Percentiles rank a stretch among this genome's conserved stretches.
Conservation (phyloP, 2,113 vertebrate genomes). For the Psittacus erithacus region DNA sequence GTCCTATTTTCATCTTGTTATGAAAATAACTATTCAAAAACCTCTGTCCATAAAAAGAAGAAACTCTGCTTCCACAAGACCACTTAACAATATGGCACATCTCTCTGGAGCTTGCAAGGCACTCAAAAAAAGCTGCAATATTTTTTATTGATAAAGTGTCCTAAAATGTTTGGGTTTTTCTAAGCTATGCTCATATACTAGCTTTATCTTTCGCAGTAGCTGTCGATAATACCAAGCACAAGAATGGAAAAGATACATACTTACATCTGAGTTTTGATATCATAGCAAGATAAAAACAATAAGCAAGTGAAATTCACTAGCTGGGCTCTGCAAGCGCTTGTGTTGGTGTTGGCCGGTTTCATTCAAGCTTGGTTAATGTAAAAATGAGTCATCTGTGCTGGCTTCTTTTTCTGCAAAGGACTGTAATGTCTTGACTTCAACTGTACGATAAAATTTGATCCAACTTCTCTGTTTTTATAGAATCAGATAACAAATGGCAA, state of each 20-base stretch:
- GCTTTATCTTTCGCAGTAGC: not conserved
- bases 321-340: not conserved
- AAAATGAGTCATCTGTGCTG: not conserved
- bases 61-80: not conserved
- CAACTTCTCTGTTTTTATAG: not conserved
- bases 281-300: not conserved
- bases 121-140: not conserved
- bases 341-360: not conserved
- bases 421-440: not conserved
- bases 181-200: not conserved
- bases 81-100: not conserved
- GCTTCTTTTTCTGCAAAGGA: not conserved
- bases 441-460: not conserved
- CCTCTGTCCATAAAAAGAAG: not conserved
- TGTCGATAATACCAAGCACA: not conserved
- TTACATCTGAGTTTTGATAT: not conserved
- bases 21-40: not conserved
- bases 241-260: not conserved
- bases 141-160: not conserved
- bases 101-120: not conserved
- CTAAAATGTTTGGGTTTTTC: not conserved
- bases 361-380: not conserved
- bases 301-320: not conserved
- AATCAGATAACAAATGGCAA: not conserved
- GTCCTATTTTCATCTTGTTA: not conserved